Conservation (phyloP, 2,888 invertebrate genomes). For the Amitus sp. region DNA sequence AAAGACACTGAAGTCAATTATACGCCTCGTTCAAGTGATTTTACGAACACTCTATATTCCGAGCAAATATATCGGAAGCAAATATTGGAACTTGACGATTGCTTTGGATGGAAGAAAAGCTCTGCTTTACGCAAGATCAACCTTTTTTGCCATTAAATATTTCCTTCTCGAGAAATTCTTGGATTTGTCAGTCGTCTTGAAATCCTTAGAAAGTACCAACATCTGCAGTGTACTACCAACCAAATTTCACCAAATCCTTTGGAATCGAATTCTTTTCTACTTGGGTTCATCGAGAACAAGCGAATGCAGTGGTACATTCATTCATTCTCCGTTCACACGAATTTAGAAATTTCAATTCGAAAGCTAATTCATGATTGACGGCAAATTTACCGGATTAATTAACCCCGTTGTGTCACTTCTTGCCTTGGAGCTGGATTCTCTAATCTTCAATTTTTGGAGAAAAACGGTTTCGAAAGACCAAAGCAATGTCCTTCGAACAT, state of each 20-base stretch:
- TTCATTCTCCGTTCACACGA: background rate
- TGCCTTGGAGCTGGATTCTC: too few species aligned
- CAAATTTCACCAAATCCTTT: background rate
- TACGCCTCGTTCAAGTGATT: background rate
- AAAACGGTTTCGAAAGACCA: too few species aligned
- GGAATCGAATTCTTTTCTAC: background rate
- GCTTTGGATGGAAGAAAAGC: background rate
- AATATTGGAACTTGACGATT: background rate
- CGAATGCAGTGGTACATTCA: background rate
- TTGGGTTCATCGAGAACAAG: background rate
- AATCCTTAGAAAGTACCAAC: background rate
- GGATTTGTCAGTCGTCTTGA: conserved; percentile 8
- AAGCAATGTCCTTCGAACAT: conserved; percentile 29
- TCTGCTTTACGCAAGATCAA: background rate
- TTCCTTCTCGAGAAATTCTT: background rate
- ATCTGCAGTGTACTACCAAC: conserved; percentile 1
- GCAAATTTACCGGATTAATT: too few species aligned
- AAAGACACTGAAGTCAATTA: background rate
- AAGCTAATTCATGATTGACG: too few species aligned
- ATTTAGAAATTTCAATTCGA: too few species aligned
- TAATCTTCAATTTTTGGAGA: too few species aligned
- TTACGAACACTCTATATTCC: background rate
- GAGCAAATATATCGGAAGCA: background rate
- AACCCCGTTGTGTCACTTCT: too few species aligned
- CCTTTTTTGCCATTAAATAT: background rate